Evolutionary conservation across 2,888 invertebrate species (phyloP).

Genomic region (Monochamus alternatus): DNA sequence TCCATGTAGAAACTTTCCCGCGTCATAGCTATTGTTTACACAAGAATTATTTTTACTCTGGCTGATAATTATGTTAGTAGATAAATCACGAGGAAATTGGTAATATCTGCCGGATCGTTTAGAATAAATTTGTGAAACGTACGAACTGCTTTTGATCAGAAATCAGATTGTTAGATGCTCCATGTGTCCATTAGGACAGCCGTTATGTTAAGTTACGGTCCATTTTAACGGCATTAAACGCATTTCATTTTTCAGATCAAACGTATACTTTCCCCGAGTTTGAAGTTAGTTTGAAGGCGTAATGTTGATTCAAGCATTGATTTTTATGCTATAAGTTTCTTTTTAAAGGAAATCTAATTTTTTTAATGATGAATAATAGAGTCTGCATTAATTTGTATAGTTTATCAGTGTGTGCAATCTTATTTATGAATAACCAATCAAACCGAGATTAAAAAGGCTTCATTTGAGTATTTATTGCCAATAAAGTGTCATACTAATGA

Average conservation of each 20-base stretch:
- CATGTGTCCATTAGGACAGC: neutral
- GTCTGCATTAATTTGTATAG: too few relatives aligned
- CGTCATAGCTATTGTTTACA: constrained; percentile 23
- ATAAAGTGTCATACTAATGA: neutral
- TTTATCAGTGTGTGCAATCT: too few relatives aligned
- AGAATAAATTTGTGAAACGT: neutral
- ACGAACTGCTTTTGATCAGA: neutral
- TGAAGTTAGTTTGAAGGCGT: too few relatives aligned
- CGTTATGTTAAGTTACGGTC: too few relatives aligned
- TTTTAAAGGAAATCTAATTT: too few relatives aligned
- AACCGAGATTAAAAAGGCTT: neutral
- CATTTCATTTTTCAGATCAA: too few relatives aligned
- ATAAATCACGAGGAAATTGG: constrained; percentile 6
- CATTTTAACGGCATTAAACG: too few relatives aligned
- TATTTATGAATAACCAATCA: neutral
- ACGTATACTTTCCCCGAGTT: too few relatives aligned
- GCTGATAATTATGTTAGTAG: constrained; percentile 3
- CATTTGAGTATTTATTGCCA: neutral
- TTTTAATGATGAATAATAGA: too few relatives aligned
- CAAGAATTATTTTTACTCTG: constrained; percentile 17
- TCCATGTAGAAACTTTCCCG: neutral
- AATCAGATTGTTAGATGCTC: neutral
- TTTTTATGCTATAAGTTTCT: too few relatives aligned
- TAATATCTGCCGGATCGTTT: neutral
- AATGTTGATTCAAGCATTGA: too few relatives aligned